These are phyloP conservation scores for Xanthostigma xanthostigma DNA, from an alignment of 2,888 invertebrate species.

Conservation along the genomic window DNA sequence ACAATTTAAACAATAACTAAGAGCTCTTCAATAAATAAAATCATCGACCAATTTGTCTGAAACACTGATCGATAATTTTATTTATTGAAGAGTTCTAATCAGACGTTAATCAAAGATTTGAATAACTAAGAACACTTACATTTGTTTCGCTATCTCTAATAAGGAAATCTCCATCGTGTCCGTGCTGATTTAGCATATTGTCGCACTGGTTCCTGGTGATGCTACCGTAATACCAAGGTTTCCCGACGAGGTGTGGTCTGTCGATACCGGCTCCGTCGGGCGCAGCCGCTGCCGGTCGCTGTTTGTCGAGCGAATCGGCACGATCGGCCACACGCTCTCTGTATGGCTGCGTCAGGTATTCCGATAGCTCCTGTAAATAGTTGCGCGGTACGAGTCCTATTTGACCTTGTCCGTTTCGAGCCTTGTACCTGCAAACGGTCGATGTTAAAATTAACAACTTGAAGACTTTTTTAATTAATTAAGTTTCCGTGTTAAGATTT, in stretches of 20 bases:
- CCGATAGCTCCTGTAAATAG: conserved; percentile 83
- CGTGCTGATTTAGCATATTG: conserved; percentile 84
- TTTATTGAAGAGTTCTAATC: too few relatives aligned
- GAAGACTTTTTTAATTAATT: too few relatives aligned
- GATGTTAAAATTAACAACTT: background rate
- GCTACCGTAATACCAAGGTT: conserved; percentile 95
- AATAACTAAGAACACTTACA: conserved; percentile 53
- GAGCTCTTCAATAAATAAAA: too few relatives aligned
- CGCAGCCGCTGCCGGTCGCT: conserved; percentile 18
- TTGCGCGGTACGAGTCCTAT: conserved; percentile 91
- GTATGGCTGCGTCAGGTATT: conserved; percentile 75
- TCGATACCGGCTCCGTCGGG: conserved; percentile 26
- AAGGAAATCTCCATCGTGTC: conserved; percentile 95
- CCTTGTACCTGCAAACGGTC: conserved; percentile 47
- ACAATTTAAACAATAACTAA: background rate
- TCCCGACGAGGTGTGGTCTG: conserved; percentile 56
- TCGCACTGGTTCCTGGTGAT: conserved; percentile 95
- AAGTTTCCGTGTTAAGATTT: too few relatives aligned
- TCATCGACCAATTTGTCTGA: too few relatives aligned
- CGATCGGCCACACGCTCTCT: conserved; percentile 34
- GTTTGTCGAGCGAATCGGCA: conserved; percentile 36
- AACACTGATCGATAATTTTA: too few relatives aligned
- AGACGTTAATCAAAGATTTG: too few relatives aligned
- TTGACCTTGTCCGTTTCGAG: conserved; percentile 83
- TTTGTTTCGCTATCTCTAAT: conserved; percentile 98